Conservation (phyloP, 1,140 invertebrate species). For the Gonatopus flavifemur region DNA sequence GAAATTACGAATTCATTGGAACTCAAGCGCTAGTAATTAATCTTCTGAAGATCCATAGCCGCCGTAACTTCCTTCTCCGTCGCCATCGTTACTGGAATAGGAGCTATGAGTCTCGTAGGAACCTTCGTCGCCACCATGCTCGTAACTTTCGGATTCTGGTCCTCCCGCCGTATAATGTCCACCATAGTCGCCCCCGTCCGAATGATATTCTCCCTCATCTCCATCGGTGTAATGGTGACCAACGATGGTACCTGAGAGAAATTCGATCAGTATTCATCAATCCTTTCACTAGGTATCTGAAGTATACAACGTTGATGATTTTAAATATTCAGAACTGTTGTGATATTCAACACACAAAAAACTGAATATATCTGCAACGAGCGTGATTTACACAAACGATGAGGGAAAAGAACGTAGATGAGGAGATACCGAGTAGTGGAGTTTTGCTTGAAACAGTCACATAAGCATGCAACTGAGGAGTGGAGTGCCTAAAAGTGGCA, state of each 20-base stretch:
- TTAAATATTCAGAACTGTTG: too few species aligned
- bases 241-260: conserved; percentile 36
- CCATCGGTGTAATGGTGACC: conserved; percentile 24
- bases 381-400: too few species aligned
- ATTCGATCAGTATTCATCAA: conserved; percentile 1
- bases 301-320: neutral
- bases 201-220: conserved; percentile 19
- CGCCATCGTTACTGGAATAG: conserved; percentile 33
- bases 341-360: too few species aligned
- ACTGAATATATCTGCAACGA: too few species aligned
- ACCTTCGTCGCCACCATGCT: conserved; percentile 23
- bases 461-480: neutral
- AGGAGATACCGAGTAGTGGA: too few species aligned
- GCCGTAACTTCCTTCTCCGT: conserved; percentile 13
- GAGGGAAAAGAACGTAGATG: too few species aligned
- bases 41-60: conserved; percentile 27
- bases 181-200: conserved; percentile 30
- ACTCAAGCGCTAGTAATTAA: neutral
- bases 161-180: conserved; percentile 31
- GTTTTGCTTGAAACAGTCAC: too few species aligned
- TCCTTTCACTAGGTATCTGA: conserved; percentile 1
- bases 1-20: neutral
- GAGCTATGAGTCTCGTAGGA: conserved; percentile 37
- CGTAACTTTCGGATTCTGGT: conserved; percentile 4
- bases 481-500: too few species aligned